phyloP scores from a whole-genome alignment of 2,797 vertebrate species.

The Epinephelus malabaricus region DNA sequence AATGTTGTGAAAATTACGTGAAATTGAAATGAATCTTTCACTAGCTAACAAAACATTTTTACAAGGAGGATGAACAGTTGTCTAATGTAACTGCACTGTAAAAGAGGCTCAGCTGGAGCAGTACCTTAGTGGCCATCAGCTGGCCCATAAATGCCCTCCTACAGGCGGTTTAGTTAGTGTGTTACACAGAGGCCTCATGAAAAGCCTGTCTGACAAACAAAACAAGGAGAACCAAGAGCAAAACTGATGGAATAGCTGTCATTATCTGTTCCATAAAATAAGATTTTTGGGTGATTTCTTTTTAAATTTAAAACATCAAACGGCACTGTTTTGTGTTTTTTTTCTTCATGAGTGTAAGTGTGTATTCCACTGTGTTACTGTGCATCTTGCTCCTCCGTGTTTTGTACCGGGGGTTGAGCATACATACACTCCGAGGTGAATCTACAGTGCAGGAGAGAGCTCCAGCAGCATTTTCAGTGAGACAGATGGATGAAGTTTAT shows the following conservation, averaged over 20 bases:
- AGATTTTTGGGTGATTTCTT: background rate
- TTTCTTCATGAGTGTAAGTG: background rate
- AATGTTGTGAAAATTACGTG: background rate
- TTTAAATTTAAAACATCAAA: too few species aligned
- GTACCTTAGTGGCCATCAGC: background rate
- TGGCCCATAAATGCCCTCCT: slow-evolving; percentile 17
- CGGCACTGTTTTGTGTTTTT: background rate
- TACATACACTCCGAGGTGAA: slow-evolving; percentile 35
- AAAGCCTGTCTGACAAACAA: background rate
- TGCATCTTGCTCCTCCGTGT: background rate
- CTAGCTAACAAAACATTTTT: slow-evolving; percentile 9
- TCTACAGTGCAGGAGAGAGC: slow-evolving; percentile 37
- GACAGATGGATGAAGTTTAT: slow-evolving; percentile 84
- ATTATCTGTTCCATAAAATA: background rate
- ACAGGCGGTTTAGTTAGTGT: slow-evolving; percentile 13
- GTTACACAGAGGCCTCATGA: slow-evolving; percentile 4
- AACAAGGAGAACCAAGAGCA: background rate
- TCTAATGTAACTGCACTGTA: slow-evolving; percentile 1
- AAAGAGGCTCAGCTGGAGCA: slow-evolving; percentile 18
- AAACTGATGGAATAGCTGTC: background rate
- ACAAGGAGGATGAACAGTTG: background rate
- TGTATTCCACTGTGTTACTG: background rate
- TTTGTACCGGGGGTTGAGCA: slow-evolving; percentile 2
- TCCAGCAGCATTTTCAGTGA: slow-evolving; percentile 50
- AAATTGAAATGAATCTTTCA: slow-evolving; percentile 14